Percentiles rank a stretch among this genome's conserved stretches.
Evolutionary conservation across 2,797 vertebrate species (phyloP).

Genomic region (Dermochelys coriacea): DNA sequence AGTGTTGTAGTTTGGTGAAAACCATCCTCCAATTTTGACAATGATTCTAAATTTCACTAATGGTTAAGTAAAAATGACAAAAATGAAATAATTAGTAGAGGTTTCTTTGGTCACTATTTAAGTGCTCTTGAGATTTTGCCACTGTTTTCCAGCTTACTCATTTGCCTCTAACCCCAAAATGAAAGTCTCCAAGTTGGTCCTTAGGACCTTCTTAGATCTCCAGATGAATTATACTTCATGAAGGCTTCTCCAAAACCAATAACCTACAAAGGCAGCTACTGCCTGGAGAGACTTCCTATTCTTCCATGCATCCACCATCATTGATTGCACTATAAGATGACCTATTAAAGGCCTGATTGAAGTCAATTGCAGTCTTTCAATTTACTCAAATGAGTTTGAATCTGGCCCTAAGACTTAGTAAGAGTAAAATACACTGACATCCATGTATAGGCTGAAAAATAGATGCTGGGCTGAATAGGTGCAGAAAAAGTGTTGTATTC

Average conservation of each 20-base stretch:
- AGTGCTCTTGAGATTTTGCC: background rate
- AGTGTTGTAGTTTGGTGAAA: background rate
- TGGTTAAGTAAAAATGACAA: background rate
- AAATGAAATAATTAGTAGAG: background rate
- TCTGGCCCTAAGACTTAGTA: constrained; percentile 42
- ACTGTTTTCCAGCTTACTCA: background rate
- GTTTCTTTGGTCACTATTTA: background rate
- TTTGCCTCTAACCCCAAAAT: background rate
- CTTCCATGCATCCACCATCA: constrained; percentile 48
- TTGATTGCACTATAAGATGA: constrained; percentile 40
- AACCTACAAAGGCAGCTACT: background rate
- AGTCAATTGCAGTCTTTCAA: constrained; percentile 20
- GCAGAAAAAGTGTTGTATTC: background rate
- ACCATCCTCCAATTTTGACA: background rate
- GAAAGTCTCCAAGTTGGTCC: background rate
- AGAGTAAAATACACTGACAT: constrained; percentile 1
- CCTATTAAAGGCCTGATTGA: constrained; percentile 31
- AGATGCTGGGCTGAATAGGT: background rate
- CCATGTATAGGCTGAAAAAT: constrained; percentile 1
- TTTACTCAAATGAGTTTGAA: constrained; percentile 59
- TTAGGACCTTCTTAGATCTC: background rate
- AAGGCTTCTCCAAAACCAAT: background rate
- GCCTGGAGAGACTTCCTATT: constrained; percentile 5
- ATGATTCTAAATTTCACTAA: background rate
- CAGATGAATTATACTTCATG: constrained; percentile 1